Base-by-base conservation (phyloP, 2,113 vertebrate species). In the Echinops telfairi region DNA sequence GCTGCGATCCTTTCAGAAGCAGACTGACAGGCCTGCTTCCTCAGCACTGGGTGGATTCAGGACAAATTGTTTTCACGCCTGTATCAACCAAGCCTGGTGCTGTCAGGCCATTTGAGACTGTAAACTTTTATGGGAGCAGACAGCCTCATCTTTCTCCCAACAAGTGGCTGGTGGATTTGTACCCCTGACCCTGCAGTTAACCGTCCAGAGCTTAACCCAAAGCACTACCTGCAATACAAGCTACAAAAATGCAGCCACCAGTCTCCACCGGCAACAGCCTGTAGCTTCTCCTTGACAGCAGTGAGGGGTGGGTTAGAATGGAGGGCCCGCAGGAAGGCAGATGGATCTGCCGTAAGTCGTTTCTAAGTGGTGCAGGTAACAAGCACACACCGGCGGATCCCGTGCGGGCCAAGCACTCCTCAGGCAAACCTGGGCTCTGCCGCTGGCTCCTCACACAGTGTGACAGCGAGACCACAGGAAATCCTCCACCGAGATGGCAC, bases 401-500 rank as follows among this genome's bases (percentile, higher is more conserved):
- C 43, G 57, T 22, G 0, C 31, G 1, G 25, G 62, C 25, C 0
- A 0, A 12, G 82, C 40, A 40, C 2, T 1, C 20, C 36, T 38
- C 6, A 22, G 57, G 90, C 12, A 29, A n/a, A 31, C 64, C 29
- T 1, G 10, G 31, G 75, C 20, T 40, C 12, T 0, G 7, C 0
- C 57, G 2, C 40, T 5, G 40, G 4, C 40, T 40, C 40, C 1
- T 10, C 3, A 16, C 8, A 10, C 40, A 7, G 40, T 40, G 40
- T 9, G 4, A 8, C 0, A 2, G 2, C 16, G 15, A 8, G 20
- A 10, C 0, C 0, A 6, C 43, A 71, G 1, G 15, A 33, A 38
- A 75, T 38, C 36, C 36, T 75, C 70, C 22, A 38, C 22, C 38
- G 22, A 25, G 2, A 2, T 0, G 14, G 31, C 2, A 16, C 2